Base-by-base conservation (phyloP, 2,888 invertebrate species). In the Pseudoips prasinana region DNA sequence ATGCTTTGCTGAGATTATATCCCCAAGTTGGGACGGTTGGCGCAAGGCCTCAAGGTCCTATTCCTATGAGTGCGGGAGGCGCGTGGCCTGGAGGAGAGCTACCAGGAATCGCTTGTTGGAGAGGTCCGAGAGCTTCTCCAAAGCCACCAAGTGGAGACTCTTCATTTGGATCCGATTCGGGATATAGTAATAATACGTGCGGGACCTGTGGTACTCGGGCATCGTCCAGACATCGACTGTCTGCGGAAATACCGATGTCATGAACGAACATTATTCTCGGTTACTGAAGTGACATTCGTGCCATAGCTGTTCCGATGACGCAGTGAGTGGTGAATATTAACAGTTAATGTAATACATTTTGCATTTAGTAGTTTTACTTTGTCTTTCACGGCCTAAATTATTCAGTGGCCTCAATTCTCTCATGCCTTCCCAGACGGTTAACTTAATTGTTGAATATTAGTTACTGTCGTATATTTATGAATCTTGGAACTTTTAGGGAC, bases 91-190 rank as follows among this genome's bases (percentile, higher is more conserved):
- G 93, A 10, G 88, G 93, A 10, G 92, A 92, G 44, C 64, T 92
- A 31, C 87, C 87, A 17, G 87, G 86, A 0, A 91, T 91, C 28
- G 91, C 90, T 26, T 92, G 89, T 66, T 90, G 91, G 86, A 90
- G 90, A 68, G 91, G 78, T 51, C 90, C 79, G 10, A 72, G 80
- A 46, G 84, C 82, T 1, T 86, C 90, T 20, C 91, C 91, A 1
- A 92, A 92, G 60, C 91, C 92, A 22, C 92, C 92, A 32, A 92
- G 92, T 44, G 92, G 92, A 50, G 94, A 94, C 62, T 94, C 94
- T 3, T 94, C 94, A 2, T 93, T 95, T 52, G 95, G 95, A 17
- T 95, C 95, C 5, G 95, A 95, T 78, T 95, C 95, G 25, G 95
- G 95, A 6, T 95, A 95, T 78, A 95, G 95, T 74, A 95, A 95